phyloP scores from a whole-genome alignment of 2,888 invertebrate species.

The Hirtodrosophila confusa region DNA sequence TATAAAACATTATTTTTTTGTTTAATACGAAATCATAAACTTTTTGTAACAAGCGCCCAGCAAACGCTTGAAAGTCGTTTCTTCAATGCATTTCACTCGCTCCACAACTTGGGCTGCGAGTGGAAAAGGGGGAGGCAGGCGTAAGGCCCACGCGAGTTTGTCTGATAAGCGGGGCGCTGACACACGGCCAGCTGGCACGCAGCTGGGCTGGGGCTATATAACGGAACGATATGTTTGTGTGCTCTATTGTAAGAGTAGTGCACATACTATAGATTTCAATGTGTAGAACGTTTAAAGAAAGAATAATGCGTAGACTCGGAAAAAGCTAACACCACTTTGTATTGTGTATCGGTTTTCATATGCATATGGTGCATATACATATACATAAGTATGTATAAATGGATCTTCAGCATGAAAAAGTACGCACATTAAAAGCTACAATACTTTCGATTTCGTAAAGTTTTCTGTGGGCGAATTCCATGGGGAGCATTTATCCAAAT shows the following conservation, averaged over 20 bases:
- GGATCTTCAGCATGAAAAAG: background rate
- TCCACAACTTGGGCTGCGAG: constrained; percentile 34
- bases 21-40: constrained; percentile 78
- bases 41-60: constrained; percentile 77
- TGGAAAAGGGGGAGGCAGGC: constrained; percentile 32
- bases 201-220: background rate
- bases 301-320: background rate
- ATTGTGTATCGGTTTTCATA: too few relatives aligned
- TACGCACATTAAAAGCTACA: background rate
- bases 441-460: constrained; percentile 51
- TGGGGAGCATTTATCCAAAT: constrained; percentile 70
- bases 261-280: too few relatives aligned
- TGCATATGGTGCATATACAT: background rate
- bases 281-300: too few relatives aligned
- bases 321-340: background rate
- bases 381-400: background rate
- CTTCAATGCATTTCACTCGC: constrained; percentile 64
- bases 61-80: constrained; percentile 70
- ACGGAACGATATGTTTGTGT: constrained; percentile 10
- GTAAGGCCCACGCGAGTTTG: constrained; percentile 36
- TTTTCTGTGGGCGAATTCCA: constrained; percentile 31
- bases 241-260: background rate
- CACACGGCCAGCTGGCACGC: constrained; percentile 18
- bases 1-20: constrained; percentile 78
- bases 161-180: constrained; percentile 43